Evolutionary conservation across 2,888 invertebrate species (phyloP).

Genomic region (Drosophila melanocephala): DNA sequence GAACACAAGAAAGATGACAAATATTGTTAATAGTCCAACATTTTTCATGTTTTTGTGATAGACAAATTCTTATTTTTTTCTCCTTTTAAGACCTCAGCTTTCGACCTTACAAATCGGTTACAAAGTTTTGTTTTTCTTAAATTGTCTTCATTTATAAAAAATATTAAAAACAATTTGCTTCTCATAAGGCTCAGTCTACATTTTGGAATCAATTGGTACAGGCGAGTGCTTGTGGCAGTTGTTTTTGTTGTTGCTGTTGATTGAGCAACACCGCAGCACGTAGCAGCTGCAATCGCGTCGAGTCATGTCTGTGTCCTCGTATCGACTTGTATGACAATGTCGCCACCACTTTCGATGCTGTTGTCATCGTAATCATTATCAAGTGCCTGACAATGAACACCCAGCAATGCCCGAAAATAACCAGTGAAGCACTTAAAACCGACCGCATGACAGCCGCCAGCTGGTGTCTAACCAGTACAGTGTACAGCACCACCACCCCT

Average conservation of each 20-base stretch:
- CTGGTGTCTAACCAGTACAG: slow-evolving; percentile 27
- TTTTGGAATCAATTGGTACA: slow-evolving; percentile 38
- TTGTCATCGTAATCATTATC: slow-evolving; percentile 77
- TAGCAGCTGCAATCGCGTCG: slow-evolving; percentile 28
- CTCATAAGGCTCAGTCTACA: neutral
- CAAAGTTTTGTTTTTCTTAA: neutral
- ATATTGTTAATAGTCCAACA: neutral
- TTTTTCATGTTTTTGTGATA: neutral
- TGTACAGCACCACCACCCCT: neutral
- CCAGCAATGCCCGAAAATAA: slow-evolving; percentile 66
- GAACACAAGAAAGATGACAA: neutral
- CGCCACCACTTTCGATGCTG: slow-evolving; percentile 41
- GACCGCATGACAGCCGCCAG: slow-evolving; percentile 73
- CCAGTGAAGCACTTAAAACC: slow-evolving; percentile 77
- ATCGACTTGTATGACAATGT: slow-evolving; percentile 40
- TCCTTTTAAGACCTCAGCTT: neutral
- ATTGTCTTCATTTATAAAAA: neutral
- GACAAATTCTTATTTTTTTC: neutral
- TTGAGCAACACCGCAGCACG: slow-evolving; percentile 20
- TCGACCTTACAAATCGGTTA: neutral
- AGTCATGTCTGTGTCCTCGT: slow-evolving; percentile 34
- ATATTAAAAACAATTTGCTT: neutral
- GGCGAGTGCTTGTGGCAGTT: slow-evolving; percentile 25
- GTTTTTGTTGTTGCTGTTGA: slow-evolving; percentile 9
- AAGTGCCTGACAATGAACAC: slow-evolving; percentile 67